These are phyloP conservation scores for Phyto melanocephala DNA, from an alignment of 2,888 invertebrate species.

Conservation along the genomic window DNA sequence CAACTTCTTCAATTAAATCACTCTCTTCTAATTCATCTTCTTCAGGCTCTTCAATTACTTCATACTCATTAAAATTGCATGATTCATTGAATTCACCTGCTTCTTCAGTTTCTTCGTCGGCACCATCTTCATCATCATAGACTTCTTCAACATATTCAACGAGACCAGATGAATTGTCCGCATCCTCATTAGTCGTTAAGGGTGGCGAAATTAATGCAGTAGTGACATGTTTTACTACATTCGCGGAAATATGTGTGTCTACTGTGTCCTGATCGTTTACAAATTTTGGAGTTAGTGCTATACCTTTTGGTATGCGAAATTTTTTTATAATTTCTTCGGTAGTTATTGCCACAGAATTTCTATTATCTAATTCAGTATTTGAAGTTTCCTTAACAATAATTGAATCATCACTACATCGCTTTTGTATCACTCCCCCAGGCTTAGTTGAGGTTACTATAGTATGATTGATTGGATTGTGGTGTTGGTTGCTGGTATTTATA, in stretches of 20 bases:
- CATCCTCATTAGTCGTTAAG: slow-evolving; percentile 62
- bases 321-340: slow-evolving; percentile 76
- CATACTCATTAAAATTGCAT: slow-evolving; percentile 35
- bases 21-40: slow-evolving; percentile 44
- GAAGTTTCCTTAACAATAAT: slow-evolving; percentile 13
- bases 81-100: slow-evolving; percentile 36
- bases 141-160: slow-evolving; percentile 69
- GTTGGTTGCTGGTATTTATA: slow-evolving; percentile 63
- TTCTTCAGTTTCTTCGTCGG: slow-evolving; percentile 40
- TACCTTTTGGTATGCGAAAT: slow-evolving; percentile 77
- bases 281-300: slow-evolving; percentile 73
- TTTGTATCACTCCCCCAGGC: slow-evolving; percentile 21
- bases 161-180: slow-evolving; percentile 45
- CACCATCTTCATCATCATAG: slow-evolving; percentile 51
- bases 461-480: slow-evolving; percentile 30
- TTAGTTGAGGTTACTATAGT: slow-evolving; percentile 48
- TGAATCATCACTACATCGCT: slow-evolving; percentile 9
- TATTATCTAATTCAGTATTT: slow-evolving; percentile 27
- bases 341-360: slow-evolving; percentile 58
- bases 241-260: slow-evolving; percentile 14
- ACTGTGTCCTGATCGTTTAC: slow-evolving; percentile 53
- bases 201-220: slow-evolving; percentile 43
- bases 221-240: slow-evolving; percentile 10
- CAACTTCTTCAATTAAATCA: slow-evolving; percentile 58
- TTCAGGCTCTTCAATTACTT: slow-evolving; percentile 26